A percentile compares a stretch with the other conserved stretches of the same genome.
Evolutionary conservation across 2,888 invertebrate genomes (phyloP).

Genomic region (Vannuccia rotundouncinata): DNA sequence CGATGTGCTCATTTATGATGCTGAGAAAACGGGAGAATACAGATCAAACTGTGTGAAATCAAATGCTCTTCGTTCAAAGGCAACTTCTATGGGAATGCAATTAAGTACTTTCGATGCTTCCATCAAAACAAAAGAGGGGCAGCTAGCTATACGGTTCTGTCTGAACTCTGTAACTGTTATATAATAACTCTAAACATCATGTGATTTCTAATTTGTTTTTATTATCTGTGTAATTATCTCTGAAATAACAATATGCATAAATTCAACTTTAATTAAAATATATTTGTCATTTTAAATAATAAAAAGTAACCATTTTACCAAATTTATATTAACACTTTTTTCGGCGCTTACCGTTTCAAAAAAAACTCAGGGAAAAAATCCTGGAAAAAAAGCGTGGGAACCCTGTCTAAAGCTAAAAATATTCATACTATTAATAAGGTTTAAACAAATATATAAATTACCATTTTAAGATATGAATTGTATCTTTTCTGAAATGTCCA

Average conservation of each 20-base stretch:
- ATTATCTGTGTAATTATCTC: conserved; percentile 26
- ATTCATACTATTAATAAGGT: too few relatives aligned
- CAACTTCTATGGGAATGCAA: conserved; percentile 23
- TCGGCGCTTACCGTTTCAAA: neutral
- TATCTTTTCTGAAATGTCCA: too few relatives aligned
- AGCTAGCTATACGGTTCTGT: conserved; percentile 17
- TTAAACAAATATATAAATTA: too few relatives aligned
- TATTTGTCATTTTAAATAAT: conserved; percentile 26
- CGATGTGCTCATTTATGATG: conserved; percentile 24
- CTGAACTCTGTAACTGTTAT: conserved; percentile 26
- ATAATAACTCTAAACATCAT: conserved; percentile 23
- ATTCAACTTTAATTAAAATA: conserved; percentile 26
- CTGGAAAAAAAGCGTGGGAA: too few relatives aligned
- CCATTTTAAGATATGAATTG: too few relatives aligned
- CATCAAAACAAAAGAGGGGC: conserved; percentile 22
- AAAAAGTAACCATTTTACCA: neutral
- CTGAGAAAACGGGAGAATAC: conserved; percentile 10
- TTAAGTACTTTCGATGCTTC: conserved; percentile 23
- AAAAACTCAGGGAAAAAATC: too few relatives aligned
- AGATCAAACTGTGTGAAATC: conserved; percentile 14
- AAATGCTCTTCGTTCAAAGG: conserved; percentile 10
- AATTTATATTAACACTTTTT: neutral
- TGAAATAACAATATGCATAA: conserved; percentile 23
- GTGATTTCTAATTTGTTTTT: conserved; percentile 26
- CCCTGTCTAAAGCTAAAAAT: too few relatives aligned